These are phyloP conservation scores for Drosophila kambysellisi DNA, from an alignment of 2,888 invertebrate species.

Conservation along the genomic window DNA sequence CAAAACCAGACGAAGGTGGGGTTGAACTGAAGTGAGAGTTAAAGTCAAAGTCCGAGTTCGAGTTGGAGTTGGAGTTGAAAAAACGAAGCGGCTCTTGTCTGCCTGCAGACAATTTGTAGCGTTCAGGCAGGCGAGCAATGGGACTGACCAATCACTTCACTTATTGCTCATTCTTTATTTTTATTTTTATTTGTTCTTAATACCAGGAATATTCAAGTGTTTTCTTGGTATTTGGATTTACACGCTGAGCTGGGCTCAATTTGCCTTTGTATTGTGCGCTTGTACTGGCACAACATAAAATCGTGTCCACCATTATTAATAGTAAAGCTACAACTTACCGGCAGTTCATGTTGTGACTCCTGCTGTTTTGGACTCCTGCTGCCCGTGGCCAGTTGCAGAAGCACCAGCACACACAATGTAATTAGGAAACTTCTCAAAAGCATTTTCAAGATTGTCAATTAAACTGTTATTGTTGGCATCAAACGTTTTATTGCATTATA, in stretches of 20 bases:
- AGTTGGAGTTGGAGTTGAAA: slow-evolving; percentile 15
- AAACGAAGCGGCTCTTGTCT: slow-evolving; percentile 3
- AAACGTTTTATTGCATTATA: slow-evolving; percentile 37
- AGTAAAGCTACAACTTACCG: slow-evolving; percentile 61
- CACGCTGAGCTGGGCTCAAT: slow-evolving; percentile 29
- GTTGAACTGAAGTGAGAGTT: slow-evolving; percentile 7
- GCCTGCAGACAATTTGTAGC: slow-evolving; percentile 77
- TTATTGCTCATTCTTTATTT: slow-evolving; percentile 20
- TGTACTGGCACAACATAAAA: not conserved
- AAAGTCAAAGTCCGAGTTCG: slow-evolving; percentile 43
- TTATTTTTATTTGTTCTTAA: slow-evolving; percentile 36
- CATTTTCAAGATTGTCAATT: slow-evolving; percentile 51
- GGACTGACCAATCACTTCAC: slow-evolving; percentile 51
- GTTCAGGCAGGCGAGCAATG: slow-evolving; percentile 18
- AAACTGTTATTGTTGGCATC: slow-evolving; percentile 4
- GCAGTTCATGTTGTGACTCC: slow-evolving; percentile 61
- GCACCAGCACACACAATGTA: slow-evolving; percentile 53
- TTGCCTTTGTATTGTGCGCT: not conserved
- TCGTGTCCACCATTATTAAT: not conserved
- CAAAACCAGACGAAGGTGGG: not conserved
- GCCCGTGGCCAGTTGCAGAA: slow-evolving; percentile 46
- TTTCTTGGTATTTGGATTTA: slow-evolving; percentile 84
- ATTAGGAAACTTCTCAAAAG: slow-evolving; percentile 57
- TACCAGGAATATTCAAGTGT: slow-evolving; percentile 84
- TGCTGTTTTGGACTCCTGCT: slow-evolving; percentile 30